Evolutionary conservation across 2,888 invertebrate genomes (phyloP).

Genomic region (Dendrolimus houi): DNA sequence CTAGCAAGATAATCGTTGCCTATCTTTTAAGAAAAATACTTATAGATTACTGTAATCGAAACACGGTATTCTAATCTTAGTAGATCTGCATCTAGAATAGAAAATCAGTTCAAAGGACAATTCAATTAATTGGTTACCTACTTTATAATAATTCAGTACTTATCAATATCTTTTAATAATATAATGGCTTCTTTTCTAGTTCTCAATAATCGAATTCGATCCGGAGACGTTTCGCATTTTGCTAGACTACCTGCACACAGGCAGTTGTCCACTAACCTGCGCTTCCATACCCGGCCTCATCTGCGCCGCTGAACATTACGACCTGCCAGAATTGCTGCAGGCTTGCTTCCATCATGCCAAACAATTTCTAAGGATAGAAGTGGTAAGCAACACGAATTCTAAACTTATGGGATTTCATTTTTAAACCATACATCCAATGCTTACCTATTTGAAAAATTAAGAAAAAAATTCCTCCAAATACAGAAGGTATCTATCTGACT

Average conservation of each 20-base stretch:
- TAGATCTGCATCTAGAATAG: too few relatives aligned
- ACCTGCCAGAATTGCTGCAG: slow-evolving; percentile 92
- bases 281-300: slow-evolving; percentile 94
- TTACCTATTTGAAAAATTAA: neutral
- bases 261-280: slow-evolving; percentile 93
- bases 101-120: too few relatives aligned
- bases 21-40: too few relatives aligned
- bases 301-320: slow-evolving; percentile 96
- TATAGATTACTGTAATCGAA: too few relatives aligned
- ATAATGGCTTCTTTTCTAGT: slow-evolving; percentile 67
- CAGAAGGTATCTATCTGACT: too few relatives aligned
- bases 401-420: too few relatives aligned
- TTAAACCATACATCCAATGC: neutral
- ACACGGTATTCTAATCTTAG: too few relatives aligned
- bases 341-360: slow-evolving; percentile 97
- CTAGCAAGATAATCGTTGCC: too few relatives aligned
- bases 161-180: too few relatives aligned
- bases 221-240: slow-evolving; percentile 94
- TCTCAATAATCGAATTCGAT: slow-evolving; percentile 96
- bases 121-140: too few relatives aligned
- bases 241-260: slow-evolving; percentile 94
- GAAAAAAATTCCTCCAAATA: too few relatives aligned
- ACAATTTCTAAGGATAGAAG: slow-evolving; percentile 93
- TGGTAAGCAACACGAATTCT: slow-evolving; percentile 70
- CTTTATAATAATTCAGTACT: too few relatives aligned